Evolutionary conservation across 2,113 vertebrate genomes (phyloP), one percentile per base, ranked within the genome.

Genomic region (Heterocephalus glaber): DNA sequence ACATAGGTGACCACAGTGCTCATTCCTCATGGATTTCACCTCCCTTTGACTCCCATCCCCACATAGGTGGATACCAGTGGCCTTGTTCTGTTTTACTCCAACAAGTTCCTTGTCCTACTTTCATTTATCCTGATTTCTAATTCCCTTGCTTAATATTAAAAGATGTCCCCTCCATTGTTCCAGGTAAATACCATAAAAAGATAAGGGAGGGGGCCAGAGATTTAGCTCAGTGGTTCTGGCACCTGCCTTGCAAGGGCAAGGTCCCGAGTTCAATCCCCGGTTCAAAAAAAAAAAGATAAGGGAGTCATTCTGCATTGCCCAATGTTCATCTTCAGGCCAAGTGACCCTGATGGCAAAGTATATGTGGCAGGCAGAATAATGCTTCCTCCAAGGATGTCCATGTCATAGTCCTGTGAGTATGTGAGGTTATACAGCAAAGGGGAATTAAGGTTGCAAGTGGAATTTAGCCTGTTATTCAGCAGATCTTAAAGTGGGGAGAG

Each of bases 141-240:
- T 86, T 87, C 83, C 76, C 60, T 82, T 93, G 49, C 41, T 79
- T 79, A 66, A 52, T 80, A 96, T 95, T 66, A 83, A 97, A 87
- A 83, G 56, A 35, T 19, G 58, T 86, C 63, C 22, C 66, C 80
- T 80, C 61, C 38, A 47, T 79, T 56, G 47, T 90, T 90, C 22
- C 38, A 95, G 12, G 76, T 44, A 94, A 38, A 72, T 68, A 80
- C 1, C 52, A 10, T 65, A 47, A 81, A 89, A 96, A 49, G 81
- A n/a, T 49, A 92, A 76, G n/a, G n/a, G n/a, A n/a, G n/a, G n/a
- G n/a, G n/a, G n/a, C n/a, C n/a, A n/a, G n/a, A n/a, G n/a, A n/a
- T n/a, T n/a, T n/a, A n/a, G n/a, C n/a, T n/a, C n/a, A n/a, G n/a
- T n/a, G n/a, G n/a, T n/a, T n/a, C n/a, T n/a, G n/a, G n/a, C n/a